phyloP scores from a whole-genome alignment of 2,888 invertebrate species.

The Mayetiola destructor region DNA sequence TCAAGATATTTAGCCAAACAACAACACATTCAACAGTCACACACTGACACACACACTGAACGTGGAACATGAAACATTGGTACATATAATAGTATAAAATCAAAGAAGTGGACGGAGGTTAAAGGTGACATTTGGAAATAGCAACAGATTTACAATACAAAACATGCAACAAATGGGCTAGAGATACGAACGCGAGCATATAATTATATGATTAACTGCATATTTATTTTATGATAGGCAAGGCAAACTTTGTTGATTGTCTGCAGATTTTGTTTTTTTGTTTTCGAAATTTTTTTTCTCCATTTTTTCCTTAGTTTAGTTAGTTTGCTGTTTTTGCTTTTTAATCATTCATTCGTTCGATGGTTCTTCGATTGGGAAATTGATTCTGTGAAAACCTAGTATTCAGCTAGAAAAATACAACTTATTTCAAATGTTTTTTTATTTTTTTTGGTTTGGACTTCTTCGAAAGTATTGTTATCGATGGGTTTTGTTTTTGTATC shows the following conservation, averaged over 20 bases:
- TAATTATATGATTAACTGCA: constrained; percentile 7
- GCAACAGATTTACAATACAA: background rate
- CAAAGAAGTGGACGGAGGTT: constrained; percentile 1
- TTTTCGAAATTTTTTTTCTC: no score
- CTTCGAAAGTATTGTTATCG: no score
- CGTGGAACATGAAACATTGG: background rate
- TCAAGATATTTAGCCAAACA: no score
- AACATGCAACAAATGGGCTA: background rate
- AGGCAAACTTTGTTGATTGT: background rate
- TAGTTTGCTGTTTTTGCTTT: background rate
- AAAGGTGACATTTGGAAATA: background rate
- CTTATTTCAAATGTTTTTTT: no score
- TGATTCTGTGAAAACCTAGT: no score
- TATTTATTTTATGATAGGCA: constrained; percentile 7
- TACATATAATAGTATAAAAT: background rate
- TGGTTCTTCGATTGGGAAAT: background rate
- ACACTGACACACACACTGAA: no score
- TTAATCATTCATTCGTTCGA: background rate
- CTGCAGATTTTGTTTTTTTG: no score
- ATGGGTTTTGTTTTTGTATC: no score
- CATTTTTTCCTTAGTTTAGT: constrained; percentile 4
- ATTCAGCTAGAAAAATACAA: no score
- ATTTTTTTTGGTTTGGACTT: no score
- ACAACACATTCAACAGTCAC: no score
- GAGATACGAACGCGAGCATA: background rate